phyloP scores from a whole-genome alignment of 2,113 vertebrate species.

The Scomber japonicus region DNA sequence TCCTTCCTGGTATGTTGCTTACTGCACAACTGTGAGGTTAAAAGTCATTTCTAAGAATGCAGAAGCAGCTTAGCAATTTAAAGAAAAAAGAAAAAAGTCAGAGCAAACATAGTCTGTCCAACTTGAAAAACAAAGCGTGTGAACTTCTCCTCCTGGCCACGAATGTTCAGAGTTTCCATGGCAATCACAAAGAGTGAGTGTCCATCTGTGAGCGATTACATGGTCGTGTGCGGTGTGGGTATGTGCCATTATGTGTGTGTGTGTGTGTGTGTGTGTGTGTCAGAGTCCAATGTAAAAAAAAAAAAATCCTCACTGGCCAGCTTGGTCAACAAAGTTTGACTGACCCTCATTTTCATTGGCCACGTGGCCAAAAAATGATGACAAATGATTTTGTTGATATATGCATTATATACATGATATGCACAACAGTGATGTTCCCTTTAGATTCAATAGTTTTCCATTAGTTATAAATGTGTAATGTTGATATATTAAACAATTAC shows the following conservation, averaged over 20 bases:
- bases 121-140: constrained; percentile 1
- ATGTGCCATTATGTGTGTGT: not conserved
- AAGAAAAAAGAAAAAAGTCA: not conserved
- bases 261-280: not conserved
- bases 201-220: constrained; percentile 23
- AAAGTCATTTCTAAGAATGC: not conserved
- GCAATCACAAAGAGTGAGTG: constrained; percentile 5
- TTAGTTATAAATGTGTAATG: no score
- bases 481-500: no score
- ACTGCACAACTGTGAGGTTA: not conserved
- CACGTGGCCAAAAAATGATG: no score
- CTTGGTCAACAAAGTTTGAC: no score
- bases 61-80: not conserved
- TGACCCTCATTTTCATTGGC: no score
- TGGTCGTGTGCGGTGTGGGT: not conserved
- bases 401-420: no score
- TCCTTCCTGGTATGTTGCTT: not conserved
- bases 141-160: not conserved
- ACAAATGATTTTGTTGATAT: no score
- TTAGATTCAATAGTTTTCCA: no score
- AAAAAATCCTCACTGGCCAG: no score
- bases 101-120: not conserved
- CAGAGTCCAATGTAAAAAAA: not conserved
- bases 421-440: no score
- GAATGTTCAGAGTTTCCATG: constrained; percentile 1